Evolutionary conservation across 2,888 invertebrate species (phyloP), one percentile per base, ranked within the genome.

Genomic region (Halocaridina rubra): DNA sequence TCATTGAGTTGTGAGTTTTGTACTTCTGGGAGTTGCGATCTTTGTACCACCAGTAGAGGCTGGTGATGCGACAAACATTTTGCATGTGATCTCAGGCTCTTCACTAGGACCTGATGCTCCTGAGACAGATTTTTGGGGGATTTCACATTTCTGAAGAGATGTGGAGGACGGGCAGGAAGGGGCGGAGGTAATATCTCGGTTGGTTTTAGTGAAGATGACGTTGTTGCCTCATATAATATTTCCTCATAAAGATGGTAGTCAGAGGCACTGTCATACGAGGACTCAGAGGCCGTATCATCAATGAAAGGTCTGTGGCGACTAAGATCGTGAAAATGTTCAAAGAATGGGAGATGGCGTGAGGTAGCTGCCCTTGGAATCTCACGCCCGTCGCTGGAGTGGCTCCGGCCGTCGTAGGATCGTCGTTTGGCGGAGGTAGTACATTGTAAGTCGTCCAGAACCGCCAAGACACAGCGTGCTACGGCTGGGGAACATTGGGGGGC

Each of bases 171-270:
- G 30, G 84, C 84, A 13, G 84, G 84, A 3, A 84, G 84, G 10
- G 84, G 84, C 30, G 84, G 84, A 69, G 84, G 84, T 24, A 79
- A 53, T 53, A 19, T n/a, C 19, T 53, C 53, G 53, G 53, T 32
- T 29, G 78, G 1, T 30, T 78, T 61, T 0, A 53, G 53, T 19
- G 81, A 67, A 7, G 69, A 59, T 19, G 78, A 16, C n/a, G 64
- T 30, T 2, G 80, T 30, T 13, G 82, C 79, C 59, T 86, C 81
- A 74, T 86, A 86, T 5, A 86, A 32, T 3, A 86, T 86, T 46
- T 86, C 86, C 61, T 86, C 86, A 59, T 86, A 86, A 33, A 86
- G 71, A 33, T 86, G 86, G 53, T 81, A 86, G 74, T 86, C 86
- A 10, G 81, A 75, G 75, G 84, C 79, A 59, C 84, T 84, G 79